Conservation (phyloP, 2,113 vertebrate genomes). For the Balaeniceps rex region DNA sequence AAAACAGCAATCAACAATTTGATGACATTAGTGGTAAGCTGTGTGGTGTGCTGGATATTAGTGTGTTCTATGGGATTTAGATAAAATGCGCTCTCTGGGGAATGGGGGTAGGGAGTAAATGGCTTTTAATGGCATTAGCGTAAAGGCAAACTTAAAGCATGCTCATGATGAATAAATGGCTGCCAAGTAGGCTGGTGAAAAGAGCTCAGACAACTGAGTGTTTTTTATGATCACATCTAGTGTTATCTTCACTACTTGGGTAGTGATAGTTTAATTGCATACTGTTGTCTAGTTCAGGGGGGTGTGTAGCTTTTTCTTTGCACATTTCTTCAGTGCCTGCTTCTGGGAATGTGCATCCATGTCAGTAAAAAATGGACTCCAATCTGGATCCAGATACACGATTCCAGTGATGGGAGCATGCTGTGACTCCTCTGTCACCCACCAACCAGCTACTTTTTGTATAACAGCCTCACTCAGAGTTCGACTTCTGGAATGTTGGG, state of each 20-base stretch:
- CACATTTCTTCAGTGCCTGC: not conserved
- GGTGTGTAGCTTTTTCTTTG: not conserved
- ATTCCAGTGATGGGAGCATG: not conserved
- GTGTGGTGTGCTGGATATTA: not conserved
- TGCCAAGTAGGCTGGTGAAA: not conserved
- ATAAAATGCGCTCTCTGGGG: not conserved
- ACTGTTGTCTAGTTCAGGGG: not conserved
- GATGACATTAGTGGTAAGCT: not conserved
- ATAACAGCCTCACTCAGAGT: not conserved
- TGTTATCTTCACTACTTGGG: accelerated
- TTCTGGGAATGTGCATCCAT: not conserved
- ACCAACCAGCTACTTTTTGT: not conserved
- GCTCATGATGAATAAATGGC: not conserved
- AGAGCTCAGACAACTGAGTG: not conserved
- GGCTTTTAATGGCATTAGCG: not conserved
- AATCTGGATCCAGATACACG: not conserved
- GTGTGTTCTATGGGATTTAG: not conserved
- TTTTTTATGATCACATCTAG: not conserved
- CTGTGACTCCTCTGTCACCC: not conserved
- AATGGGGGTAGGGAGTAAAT: not conserved
- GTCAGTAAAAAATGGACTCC: not conserved
- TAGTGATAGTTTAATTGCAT: accelerated
- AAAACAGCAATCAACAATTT: not conserved
- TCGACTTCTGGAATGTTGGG: not conserved
- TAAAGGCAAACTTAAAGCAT: not conserved